phyloP scores from a whole-genome alignment of 2,888 invertebrate genomes.

The Ischnura elegans region DNA sequence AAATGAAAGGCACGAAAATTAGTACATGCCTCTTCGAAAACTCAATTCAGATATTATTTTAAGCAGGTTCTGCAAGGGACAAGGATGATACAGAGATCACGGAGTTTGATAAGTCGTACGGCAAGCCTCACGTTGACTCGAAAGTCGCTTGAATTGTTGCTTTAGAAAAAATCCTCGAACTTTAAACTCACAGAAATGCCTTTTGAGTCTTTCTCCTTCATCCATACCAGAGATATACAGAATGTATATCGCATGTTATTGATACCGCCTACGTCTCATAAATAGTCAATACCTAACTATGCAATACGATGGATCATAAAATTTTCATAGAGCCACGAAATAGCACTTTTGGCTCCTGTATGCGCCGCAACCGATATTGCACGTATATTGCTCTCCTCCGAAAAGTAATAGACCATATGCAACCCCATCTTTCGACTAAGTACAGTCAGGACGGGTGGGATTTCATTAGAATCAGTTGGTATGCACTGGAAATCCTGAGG shows the following conservation, averaged over 20 bases:
- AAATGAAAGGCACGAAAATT: no score
- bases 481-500: neutral
- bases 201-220: neutral
- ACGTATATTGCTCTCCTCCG: neutral
- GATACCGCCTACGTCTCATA: neutral
- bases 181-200: neutral
- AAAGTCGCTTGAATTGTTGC: neutral
- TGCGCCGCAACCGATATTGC: neutral
- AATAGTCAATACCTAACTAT: neutral
- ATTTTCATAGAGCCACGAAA: neutral
- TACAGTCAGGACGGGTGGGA: neutral
- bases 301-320: neutral
- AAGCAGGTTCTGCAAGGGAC: neutral
- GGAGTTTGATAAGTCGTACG: no score
- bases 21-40: neutral
- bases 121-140: no score
- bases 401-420: neutral
- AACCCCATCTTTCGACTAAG: neutral
- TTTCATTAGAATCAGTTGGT: neutral
- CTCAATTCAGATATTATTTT: neutral
- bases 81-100: neutral
- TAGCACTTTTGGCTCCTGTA: neutral
- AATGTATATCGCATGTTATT: neutral
- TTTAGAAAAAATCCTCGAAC: neutral
- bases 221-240: neutral